A percentile compares a stretch with the other conserved stretches of the same genome.
phyloP scores from a whole-genome alignment of 2,888 invertebrate genomes.

The Arrhopalites spinosus region DNA sequence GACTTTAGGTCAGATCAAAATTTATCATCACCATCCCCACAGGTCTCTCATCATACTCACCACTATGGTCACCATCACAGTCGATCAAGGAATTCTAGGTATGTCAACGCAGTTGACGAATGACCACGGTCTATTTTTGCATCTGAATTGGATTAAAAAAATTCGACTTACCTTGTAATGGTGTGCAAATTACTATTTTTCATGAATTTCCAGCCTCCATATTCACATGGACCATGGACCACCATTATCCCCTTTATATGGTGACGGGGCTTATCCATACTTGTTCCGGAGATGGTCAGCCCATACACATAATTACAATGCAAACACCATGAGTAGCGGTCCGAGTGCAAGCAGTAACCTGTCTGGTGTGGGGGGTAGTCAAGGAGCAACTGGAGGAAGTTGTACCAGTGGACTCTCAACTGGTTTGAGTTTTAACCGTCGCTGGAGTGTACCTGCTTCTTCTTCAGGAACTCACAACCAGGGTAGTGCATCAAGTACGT shows the following conservation, averaged over 20 bases:
- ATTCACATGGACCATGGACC: no score
- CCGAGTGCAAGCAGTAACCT: conserved; percentile 44
- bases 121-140: not conserved
- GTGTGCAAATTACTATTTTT: no score
- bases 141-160: not conserved
- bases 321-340: conserved; percentile 41
- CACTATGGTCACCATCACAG: conserved; percentile 46
- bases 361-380: conserved; percentile 18
- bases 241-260: conserved; percentile 52
- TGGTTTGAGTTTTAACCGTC: conserved; percentile 45
- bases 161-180: not conserved
- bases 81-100: conserved; percentile 54
- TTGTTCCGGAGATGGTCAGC: conserved; percentile 56
- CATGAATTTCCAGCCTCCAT: no score
- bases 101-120: not conserved
- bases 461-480: conserved; percentile 46
- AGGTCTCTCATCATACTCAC: conserved; percentile 47
- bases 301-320: conserved; percentile 50
- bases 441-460: conserved; percentile 56
- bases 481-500: conserved; percentile 37
- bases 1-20: no score
- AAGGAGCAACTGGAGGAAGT: conserved; percentile 36
- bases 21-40: conserved; percentile 54
- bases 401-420: conserved; percentile 40
- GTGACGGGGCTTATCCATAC: conserved; percentile 54